These are phyloP conservation scores for Orthosia gothica DNA, from an alignment of 2,888 invertebrate species.

Conservation along the genomic window DNA sequence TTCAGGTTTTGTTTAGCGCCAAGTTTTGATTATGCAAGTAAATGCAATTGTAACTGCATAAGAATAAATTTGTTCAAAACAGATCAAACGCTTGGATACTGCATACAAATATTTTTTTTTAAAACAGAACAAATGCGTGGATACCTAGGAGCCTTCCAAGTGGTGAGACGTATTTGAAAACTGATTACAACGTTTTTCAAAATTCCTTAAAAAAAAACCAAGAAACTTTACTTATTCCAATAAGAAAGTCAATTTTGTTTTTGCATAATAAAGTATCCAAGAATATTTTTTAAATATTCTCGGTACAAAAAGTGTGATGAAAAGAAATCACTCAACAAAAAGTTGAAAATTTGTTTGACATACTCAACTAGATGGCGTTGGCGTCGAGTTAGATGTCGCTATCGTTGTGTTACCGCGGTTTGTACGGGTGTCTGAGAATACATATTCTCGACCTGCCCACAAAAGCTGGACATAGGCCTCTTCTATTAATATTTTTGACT, in stretches of 20 bases:
- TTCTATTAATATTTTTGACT: constrained; percentile 33
- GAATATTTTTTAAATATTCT: too few relatives aligned
- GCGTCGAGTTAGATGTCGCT: constrained; percentile 48
- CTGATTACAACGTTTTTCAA: neutral
- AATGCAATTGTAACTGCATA: too few relatives aligned
- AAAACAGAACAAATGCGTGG: too few relatives aligned
- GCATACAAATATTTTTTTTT: too few relatives aligned
- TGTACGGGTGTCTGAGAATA: neutral
- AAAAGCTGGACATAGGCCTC: constrained; percentile 47
- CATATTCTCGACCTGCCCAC: neutral
- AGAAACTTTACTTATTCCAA: neutral
- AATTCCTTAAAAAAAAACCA: neutral
- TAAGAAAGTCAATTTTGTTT: neutral
- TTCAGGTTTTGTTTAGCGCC: too few relatives aligned
- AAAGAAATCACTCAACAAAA: neutral
- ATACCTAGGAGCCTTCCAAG: too few relatives aligned
- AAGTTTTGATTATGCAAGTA: too few relatives aligned
- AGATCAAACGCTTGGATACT: too few relatives aligned
- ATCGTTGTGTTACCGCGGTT: constrained; percentile 32
- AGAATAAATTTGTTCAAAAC: too few relatives aligned
- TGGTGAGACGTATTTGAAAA: too few relatives aligned
- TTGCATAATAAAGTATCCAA: too few relatives aligned
- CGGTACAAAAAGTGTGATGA: neutral
- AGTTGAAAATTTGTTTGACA: constrained; percentile 12
- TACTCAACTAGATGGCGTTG: constrained; percentile 37